A percentile compares a stretch with the other conserved stretches of the same genome.
Conservation (phyloP, 2,797 vertebrate species). For the Manis pentadactyla region DNA sequence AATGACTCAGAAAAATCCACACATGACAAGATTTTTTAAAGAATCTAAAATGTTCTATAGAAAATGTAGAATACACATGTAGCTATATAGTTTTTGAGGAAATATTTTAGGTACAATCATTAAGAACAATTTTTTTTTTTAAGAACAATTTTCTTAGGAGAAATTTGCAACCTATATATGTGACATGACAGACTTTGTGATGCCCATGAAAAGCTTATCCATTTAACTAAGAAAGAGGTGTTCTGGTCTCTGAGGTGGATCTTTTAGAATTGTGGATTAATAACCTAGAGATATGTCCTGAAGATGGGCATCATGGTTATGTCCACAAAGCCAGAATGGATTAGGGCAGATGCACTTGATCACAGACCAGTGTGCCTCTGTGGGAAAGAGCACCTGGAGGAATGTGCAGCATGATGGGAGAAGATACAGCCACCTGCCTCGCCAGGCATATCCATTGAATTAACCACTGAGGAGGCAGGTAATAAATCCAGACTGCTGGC, state of each 20-base stretch:
- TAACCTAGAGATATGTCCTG: background rate
- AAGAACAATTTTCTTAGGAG: background rate
- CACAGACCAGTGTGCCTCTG: background rate
- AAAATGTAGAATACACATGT: background rate
- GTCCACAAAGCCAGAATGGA: background rate
- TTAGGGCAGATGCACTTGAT: background rate
- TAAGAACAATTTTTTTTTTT: background rate
- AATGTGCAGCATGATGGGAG: rapidly evolving
- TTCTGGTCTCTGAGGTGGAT: slow-evolving; percentile 1
- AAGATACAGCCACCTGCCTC: background rate
- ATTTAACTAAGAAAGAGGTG: background rate
- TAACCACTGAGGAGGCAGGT: background rate
- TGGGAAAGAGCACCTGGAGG: background rate
- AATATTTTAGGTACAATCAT: background rate
- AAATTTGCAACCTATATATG: background rate
- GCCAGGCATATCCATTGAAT: background rate
- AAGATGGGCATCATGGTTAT: background rate
- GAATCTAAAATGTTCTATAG: background rate
- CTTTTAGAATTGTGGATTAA: slow-evolving; percentile 27
- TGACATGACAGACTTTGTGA: slow-evolving; percentile 34
- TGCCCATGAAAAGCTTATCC: background rate
- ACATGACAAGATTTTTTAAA: background rate
- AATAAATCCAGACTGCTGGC: background rate
- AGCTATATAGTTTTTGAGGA: background rate
- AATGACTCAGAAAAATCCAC: background rate